Conservation (phyloP, 2,888 invertebrate genomes). For the Flexamia atlantica region DNA sequence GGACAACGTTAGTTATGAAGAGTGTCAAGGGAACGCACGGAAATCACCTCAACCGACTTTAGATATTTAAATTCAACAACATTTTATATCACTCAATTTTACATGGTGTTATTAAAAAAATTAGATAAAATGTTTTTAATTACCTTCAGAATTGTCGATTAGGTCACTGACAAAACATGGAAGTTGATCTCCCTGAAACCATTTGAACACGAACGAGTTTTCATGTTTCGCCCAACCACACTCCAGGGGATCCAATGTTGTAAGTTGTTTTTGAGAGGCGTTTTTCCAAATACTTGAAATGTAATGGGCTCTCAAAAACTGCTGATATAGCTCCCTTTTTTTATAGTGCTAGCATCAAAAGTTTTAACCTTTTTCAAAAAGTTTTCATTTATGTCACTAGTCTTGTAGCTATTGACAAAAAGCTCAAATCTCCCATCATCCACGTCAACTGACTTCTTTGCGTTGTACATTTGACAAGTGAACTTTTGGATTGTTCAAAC, state of each 20-base stretch:
- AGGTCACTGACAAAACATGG: constrained; percentile 11
- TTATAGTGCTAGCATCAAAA: neutral
- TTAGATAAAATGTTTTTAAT: too few species aligned
- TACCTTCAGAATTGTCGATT: too few species aligned
- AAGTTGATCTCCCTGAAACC: constrained; percentile 1
- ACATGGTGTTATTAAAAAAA: too few species aligned
- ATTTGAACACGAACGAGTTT: neutral
- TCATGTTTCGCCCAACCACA: neutral
- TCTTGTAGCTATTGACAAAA: neutral
- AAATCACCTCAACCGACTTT: too few species aligned
- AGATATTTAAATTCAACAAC: too few species aligned
- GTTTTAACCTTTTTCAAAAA: neutral
- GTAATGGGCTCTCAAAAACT: constrained; percentile 10
- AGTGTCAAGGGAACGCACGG: too few species aligned
- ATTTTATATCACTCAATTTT: too few species aligned
- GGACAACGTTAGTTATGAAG: too few species aligned
- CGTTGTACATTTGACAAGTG: neutral
- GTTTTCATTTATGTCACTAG: neutral
- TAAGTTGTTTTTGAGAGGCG: neutral
- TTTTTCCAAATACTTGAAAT: constrained; percentile 5
- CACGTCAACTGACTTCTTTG: neutral
- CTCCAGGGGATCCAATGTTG: neutral
- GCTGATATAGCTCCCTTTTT: constrained; percentile 6
- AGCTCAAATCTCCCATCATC: constrained; percentile 2
- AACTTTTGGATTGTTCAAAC: constrained; percentile 6